Conservation (phyloP, 2,113 vertebrate species). For the Stomatorhinus ivindoensis region DNA sequence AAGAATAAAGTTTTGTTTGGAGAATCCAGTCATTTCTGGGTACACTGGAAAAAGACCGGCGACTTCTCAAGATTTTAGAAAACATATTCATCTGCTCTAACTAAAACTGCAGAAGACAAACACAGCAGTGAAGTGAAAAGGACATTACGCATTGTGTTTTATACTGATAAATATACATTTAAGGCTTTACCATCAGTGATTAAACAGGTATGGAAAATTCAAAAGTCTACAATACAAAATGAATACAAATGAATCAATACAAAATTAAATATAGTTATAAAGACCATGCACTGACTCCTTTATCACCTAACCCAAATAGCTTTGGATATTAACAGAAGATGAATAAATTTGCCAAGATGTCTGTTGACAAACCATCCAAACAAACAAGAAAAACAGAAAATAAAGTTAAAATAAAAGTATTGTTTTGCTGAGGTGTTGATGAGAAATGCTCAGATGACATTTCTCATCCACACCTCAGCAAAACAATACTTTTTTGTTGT, state of each 20-base stretch:
- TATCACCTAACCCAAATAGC: neutral
- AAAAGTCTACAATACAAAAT: neutral
- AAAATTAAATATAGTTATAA: neutral
- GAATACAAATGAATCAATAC: neutral
- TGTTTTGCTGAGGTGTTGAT: no score
- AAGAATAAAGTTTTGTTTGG: slow-evolving; percentile 38
- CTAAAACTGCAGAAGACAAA: neutral
- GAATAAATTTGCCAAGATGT: neutral
- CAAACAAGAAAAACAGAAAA: neutral
- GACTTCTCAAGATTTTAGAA: slow-evolving; percentile 26
- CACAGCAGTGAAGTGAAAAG: neutral
- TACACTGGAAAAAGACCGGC: slow-evolving; percentile 39
- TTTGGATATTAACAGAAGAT: neutral
- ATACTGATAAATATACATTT: neutral
- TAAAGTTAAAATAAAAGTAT: no score
- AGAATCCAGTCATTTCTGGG: slow-evolving; percentile 32
- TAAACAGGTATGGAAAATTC: neutral
- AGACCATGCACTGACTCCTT: neutral
- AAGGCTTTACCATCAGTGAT: neutral
- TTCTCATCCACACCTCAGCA: neutral
- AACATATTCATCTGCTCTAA: slow-evolving; percentile 26
- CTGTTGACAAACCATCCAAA: neutral
- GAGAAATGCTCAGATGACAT: no score
- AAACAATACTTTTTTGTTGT: neutral
- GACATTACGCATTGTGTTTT: neutral